Evolutionary conservation across 1,140 invertebrate species (phyloP).

Genomic region (Drosophila willistoni): DNA sequence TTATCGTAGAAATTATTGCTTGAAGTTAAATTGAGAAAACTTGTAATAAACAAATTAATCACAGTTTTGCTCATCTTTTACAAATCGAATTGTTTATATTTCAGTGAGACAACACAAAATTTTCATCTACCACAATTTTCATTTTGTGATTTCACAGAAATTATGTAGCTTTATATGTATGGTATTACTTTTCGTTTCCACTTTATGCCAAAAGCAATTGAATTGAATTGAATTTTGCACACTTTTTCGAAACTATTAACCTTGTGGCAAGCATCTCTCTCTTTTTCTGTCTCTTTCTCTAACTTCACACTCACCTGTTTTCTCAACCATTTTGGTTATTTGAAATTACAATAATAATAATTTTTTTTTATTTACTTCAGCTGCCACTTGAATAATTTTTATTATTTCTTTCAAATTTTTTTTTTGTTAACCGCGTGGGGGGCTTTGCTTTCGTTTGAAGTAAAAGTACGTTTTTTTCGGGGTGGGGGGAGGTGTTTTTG

Average conservation of each 20-base stretch:
- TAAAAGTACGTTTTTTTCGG: conserved; percentile 54
- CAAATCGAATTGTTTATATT: background rate
- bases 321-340: conserved; percentile 69
- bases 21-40: too few species aligned
- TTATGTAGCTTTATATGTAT: background rate
- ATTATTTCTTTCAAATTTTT: background rate
- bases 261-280: conserved; percentile 2
- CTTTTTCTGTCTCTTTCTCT: conserved; percentile 21
- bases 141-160: background rate
- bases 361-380: conserved; percentile 14
- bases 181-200: background rate
- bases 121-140: background rate
- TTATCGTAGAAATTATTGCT: too few species aligned
- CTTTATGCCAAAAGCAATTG: conserved; percentile 15
- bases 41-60: too few species aligned
- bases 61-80: background rate
- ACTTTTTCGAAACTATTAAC: conserved; percentile 8
- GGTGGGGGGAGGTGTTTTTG: background rate
- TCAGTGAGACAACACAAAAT: background rate
- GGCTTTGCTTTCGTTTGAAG: conserved; percentile 34
- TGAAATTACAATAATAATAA: conserved; percentile 8
- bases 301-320: conserved; percentile 68
- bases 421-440: conserved; percentile 51
- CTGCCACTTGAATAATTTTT: conserved; percentile 54
- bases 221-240: conserved; percentile 12